Evolutionary conservation across 2,113 vertebrate genomes (phyloP), one percentile per base, ranked within the genome.

Genomic region (Ciconia boyciana): DNA sequence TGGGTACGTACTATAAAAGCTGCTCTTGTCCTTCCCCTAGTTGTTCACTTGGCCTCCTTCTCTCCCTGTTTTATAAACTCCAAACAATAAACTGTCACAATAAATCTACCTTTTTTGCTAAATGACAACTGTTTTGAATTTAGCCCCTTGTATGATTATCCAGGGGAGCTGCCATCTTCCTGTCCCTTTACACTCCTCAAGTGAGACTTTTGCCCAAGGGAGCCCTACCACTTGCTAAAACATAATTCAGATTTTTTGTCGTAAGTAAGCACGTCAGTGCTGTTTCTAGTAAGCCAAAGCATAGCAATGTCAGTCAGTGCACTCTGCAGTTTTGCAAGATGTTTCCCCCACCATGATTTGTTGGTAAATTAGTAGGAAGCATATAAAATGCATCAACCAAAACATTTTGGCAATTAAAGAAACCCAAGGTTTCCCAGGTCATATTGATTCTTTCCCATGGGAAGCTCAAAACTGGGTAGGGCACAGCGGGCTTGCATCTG

Each of bases 121-220:
- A 79, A 90, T 75, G 62, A 72, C 55, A 58, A 55, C 69, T 70
- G 28, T 21, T 87, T 94, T 60, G 46, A 87, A 93, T 78, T 81
- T 57, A 80, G 52, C 16, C 80, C 32, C 34, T 29, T 25, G 16
- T 22, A 16, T 5, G 8, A 62, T 46, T 61, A 80, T 52, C 39
- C 44, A 61, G 64, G 48, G 58, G 43, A 87, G 32, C 76, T 82
- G 26, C 46, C 65, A 49, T 62, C 60, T 43, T 62, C 49, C 64
- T 62, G 19, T 25, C 16, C 72, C 48, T 76, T 68, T 48, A 36
- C 25, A 11, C 36, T 54, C 34, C 72, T 52, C 1, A 1, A 62
- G 61, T 46, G 36, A 84, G 68, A 80, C 29, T 88, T 85, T 86
- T 58, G 46, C 84, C 57, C 76, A 64, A 34, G 58, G 52, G 48